phyloP scores from a whole-genome alignment of 2,113 vertebrate genomes.

The Ctenomys sociabilis region DNA sequence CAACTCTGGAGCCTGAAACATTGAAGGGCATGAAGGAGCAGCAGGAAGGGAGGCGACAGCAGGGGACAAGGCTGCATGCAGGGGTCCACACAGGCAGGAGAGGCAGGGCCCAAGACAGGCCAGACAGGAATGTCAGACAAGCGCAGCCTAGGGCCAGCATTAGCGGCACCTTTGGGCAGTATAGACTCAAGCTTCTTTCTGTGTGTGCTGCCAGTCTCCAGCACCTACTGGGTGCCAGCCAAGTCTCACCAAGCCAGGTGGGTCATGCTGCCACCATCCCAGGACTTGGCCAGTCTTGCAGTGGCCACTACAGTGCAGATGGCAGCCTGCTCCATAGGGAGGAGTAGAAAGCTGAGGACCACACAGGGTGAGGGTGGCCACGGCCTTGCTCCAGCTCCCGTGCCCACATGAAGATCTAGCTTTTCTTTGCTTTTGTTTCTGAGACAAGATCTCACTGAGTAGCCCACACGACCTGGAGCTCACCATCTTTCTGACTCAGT shows the following conservation, averaged over 20 bases:
- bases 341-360: background rate
- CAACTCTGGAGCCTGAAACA: background rate
- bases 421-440: background rate
- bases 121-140: background rate
- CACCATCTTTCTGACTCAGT: no score
- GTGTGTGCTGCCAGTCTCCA: background rate
- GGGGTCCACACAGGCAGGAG: background rate
- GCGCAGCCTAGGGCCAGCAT: no score
- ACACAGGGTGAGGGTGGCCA: background rate
- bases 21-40: background rate
- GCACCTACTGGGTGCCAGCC: background rate
- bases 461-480: background rate
- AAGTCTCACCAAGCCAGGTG: background rate
- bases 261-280: background rate
- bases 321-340: background rate
- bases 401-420: background rate
- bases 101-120: background rate
- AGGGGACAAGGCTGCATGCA: background rate
- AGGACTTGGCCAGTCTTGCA: background rate
- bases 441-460: background rate
- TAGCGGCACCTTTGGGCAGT: rapidly evolving
- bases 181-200: background rate
- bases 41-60: background rate
- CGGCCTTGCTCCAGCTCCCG: background rate
- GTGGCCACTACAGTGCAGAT: background rate